Percentiles rank a stretch among this genome's conserved stretches.
These are phyloP conservation scores for Tamandua tetradactyla DNA, from an alignment of 2,797 vertebrate species.

Conservation along the genomic window DNA sequence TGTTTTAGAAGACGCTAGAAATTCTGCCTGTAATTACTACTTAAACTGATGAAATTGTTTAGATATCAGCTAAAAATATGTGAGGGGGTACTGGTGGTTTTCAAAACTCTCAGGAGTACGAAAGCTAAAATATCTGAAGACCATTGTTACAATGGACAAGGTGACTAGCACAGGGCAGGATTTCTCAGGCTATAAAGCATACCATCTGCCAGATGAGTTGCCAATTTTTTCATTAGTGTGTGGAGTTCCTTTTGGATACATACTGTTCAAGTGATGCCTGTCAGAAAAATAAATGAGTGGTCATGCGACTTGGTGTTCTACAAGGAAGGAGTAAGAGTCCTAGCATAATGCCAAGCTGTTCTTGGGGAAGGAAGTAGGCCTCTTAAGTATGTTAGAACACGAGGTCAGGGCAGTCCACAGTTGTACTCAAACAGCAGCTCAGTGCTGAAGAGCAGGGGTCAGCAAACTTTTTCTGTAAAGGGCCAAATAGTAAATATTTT, in stretches of 20 bases:
- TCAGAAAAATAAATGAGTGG: neutral
- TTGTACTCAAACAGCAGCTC: neutral
- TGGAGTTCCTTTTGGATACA: neutral
- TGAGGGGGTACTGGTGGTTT: neutral
- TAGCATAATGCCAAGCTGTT: too few species aligned
- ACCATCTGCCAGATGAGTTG: neutral
- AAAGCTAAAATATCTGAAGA: neutral
- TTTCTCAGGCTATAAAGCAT: neutral
- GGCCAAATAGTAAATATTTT: neutral
- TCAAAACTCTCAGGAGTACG: neutral
- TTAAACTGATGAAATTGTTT: neutral
- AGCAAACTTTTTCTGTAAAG: neutral
- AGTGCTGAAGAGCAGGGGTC: neutral
- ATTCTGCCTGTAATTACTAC: neutral
- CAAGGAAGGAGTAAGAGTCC: neutral
- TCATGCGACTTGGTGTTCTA: neutral
- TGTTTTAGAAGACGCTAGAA: slow-evolving; percentile 27
- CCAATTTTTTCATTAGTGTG: neutral
- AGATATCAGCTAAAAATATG: neutral
- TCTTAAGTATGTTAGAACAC: too few species aligned
- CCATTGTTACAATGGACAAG: neutral
- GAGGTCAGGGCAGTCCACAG: too few species aligned
- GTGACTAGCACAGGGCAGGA: neutral
- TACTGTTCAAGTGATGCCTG: neutral
- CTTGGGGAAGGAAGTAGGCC: neutral